Conservation (phyloP, 2,797 vertebrate species). For the Rhincodon typus region DNA sequence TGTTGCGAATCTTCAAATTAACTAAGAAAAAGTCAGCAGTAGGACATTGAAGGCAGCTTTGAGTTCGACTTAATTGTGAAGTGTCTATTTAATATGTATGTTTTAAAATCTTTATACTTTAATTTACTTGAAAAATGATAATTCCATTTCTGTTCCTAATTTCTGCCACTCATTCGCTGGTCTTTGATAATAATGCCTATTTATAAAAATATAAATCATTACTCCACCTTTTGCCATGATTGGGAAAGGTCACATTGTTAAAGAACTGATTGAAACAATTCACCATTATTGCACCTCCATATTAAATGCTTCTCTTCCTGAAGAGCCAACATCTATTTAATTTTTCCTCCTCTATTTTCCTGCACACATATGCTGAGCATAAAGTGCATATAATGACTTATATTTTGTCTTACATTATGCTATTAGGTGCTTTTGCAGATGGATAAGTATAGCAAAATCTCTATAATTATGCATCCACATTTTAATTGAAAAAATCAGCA, state of each 20-base stretch:
- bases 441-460: neutral
- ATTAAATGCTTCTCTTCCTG: neutral
- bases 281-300: neutral
- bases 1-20: neutral
- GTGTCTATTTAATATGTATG: neutral
- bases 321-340: neutral
- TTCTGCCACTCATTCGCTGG: neutral
- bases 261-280: neutral
- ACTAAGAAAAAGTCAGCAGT: neutral
- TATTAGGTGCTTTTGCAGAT: neutral
- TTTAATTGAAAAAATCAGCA: slow-evolving; percentile 22
- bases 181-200: neutral
- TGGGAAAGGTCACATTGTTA: neutral
- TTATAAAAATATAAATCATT: neutral
- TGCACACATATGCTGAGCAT: neutral
- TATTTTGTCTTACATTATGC: neutral
- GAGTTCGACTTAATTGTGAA: neutral
- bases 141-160: neutral
- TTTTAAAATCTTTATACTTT: too few species aligned
- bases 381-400: neutral
- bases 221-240: neutral
- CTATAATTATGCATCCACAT: neutral
- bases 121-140: neutral
- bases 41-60: neutral
- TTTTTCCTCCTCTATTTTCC: neutral